Evolutionary conservation across 1,140 invertebrate species (phyloP), one percentile per base, ranked within the genome.

Genomic region (Solenopsis fugax): DNA sequence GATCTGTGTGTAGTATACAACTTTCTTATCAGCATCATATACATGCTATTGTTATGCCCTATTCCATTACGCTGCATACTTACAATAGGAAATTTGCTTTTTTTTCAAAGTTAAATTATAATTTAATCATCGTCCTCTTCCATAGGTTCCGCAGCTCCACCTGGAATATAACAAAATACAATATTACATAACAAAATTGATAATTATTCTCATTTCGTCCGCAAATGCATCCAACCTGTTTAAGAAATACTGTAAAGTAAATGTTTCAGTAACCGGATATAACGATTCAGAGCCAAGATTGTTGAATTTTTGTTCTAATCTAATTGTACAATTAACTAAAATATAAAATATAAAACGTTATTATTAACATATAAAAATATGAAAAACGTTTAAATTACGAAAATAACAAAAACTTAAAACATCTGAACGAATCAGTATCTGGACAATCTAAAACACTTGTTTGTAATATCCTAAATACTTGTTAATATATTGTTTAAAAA

Each of bases 71-170:
- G 13, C 16, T 13, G 4, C 12, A 52, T 76, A 69, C 56, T 62
- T 72, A 45, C 56, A 76, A 69, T 41, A 48, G 21, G 54, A 52
- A 54, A 13, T 52, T 62, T 10, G 7, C 84, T 56, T 73, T 41
- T 48, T 41, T 41, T 41, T 2, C 41, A 82, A 52, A 77, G 65
- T 85, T 84, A 88, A 48, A 81, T 34, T 76, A 87, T 52, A 69
- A 86, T 10, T 93, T 91, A 95, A 89, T 95, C 94, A 64, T 95
- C 94, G 48, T 95, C 95, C 91, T 95, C 94, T 89, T 95, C 94
- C 93, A 95, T 95, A 12, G 88, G 87, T 80, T 94, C 94, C n/a
- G 87, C 85, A 37, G 87, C 85, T 75, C 89, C 88, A 45, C 94
- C 95, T 95, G 84, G 56, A 92, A 29, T 58, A 50, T n/a, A 24